Percentiles rank a stretch among this genome's conserved stretches.
Conservation (phyloP, 2,113 vertebrate species). For the Rutilus rutilus region DNA sequence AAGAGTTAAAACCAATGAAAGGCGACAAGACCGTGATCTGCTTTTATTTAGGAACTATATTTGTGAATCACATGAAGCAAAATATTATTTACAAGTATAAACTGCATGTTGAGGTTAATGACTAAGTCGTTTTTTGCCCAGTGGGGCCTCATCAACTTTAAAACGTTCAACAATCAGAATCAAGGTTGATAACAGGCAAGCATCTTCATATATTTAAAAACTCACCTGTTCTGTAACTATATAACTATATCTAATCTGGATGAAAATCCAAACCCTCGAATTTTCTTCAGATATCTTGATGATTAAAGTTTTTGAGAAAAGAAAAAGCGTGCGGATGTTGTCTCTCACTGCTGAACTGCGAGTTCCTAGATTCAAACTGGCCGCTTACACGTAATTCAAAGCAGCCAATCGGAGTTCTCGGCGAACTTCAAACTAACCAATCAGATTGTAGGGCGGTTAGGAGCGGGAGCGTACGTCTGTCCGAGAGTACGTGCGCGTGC, state of each 20-base stretch:
- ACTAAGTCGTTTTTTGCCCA: not conserved
- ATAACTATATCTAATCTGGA: slow-evolving; percentile 32
- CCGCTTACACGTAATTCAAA: slow-evolving; percentile 68
- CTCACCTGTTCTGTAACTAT: not conserved
- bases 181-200: not conserved
- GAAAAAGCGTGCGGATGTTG: not conserved
- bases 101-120: not conserved
- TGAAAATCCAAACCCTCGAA: slow-evolving; percentile 10
- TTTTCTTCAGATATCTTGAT: not conserved
- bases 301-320: not conserved
- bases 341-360: slow-evolving; percentile 7
- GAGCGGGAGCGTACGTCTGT: slow-evolving; percentile 22
- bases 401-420: slow-evolving; percentile 60
- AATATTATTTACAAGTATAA: not conserved
- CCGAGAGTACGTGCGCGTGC: not conserved
- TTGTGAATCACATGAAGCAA: not conserved
- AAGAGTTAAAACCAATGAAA: not conserved
- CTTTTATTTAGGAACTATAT: not conserved
- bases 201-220: not conserved
- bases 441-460: slow-evolving; percentile 31
- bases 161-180: not conserved
- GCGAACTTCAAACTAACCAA: slow-evolving; percentile 72
- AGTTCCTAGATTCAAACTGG: slow-evolving; percentile 69
- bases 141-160: not conserved
- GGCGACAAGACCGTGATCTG: not conserved